Evolutionary conservation across 2,888 invertebrate genomes (phyloP), one percentile per base, ranked within the genome.

Genomic region (Drosophila meridiana): DNA sequence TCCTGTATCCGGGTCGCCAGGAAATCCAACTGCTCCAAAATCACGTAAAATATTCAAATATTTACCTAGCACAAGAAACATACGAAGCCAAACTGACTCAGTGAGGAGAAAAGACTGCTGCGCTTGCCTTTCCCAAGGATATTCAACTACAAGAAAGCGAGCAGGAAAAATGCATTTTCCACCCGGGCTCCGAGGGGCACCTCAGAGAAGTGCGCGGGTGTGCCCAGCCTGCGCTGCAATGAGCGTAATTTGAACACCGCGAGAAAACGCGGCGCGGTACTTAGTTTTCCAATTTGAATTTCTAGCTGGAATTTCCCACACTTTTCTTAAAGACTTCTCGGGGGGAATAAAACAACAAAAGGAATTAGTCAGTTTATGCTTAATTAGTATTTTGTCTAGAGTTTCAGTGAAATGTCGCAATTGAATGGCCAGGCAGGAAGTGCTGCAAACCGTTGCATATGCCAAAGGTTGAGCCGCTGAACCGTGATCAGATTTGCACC

Each of bases 181-280:
- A 65, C 48, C 38, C 66, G 28, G 32, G 32, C 52, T 34, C 26
- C n/a, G 42, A 28, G 57, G 68, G 34, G 42, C 48, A 55, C n/a
- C 32, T 59, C 1, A 7, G 50, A 58, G 52, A 7, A 47, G 34
- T 3, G 56, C 59, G 55, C 76, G 87, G 80, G 76, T 87, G 87
- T 50, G 73, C 69, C 53, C 87, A 90, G 74, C 42, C 81, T 61
- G 67, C 45, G 0, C 40, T 57, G 78, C 75, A 75, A 72, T 87
- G 82, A 72, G 70, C 73, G 90, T 90, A 90, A 90, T 89, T 83
- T 86, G 90, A 90, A 91, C 90, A 90, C 91, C 90, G 91, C 90
- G 90, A 91, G 90, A 91, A 85, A 83, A 72, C 50, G 64, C 67
- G 69, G 38, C 48, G 55, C 50, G 47, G 68, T 79, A 76, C 69